phyloP scores from a whole-genome alignment of 2,113 vertebrate genomes.

The Callipepla californica region DNA sequence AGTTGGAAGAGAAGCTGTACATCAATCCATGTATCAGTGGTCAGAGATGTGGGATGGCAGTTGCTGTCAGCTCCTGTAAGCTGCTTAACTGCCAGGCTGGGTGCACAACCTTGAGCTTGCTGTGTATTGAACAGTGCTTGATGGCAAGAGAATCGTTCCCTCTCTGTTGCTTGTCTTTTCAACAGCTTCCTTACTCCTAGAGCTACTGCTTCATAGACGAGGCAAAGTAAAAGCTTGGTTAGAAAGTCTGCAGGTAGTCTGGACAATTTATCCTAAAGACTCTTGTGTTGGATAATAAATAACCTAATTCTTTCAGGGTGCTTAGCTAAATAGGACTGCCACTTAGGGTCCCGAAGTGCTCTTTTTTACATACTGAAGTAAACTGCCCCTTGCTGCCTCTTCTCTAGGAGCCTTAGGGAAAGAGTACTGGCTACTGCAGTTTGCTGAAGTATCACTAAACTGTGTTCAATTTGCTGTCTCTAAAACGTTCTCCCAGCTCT shows the following conservation, averaged over 20 bases:
- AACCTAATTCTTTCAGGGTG: not conserved
- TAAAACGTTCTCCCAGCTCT: conserved; percentile 5
- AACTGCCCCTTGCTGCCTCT: not conserved
- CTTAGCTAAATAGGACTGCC: not conserved
- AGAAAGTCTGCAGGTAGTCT: not conserved
- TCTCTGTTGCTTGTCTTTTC: not conserved
- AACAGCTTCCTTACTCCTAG: not conserved
- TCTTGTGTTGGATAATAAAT: not conserved
- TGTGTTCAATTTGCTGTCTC: not conserved
- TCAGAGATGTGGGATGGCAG: not conserved
- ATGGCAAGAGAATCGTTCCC: not conserved
- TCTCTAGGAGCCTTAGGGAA: not conserved
- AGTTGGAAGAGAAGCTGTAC: not conserved
- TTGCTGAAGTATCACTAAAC: not conserved
- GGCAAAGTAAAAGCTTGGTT: not conserved
- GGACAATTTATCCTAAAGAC: not conserved
- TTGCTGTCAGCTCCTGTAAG: not conserved
- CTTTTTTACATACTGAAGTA: not conserved
- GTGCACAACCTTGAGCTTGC: rapidly evolving
- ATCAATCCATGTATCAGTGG: not conserved
- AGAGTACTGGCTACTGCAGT: not conserved
- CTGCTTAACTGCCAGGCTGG: not conserved
- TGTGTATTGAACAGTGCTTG: not conserved
- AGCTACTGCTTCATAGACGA: not conserved
- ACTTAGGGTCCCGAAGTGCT: not conserved